Conservation (phyloP, 2,888 invertebrate species). For the Poecilus cupreus region DNA sequence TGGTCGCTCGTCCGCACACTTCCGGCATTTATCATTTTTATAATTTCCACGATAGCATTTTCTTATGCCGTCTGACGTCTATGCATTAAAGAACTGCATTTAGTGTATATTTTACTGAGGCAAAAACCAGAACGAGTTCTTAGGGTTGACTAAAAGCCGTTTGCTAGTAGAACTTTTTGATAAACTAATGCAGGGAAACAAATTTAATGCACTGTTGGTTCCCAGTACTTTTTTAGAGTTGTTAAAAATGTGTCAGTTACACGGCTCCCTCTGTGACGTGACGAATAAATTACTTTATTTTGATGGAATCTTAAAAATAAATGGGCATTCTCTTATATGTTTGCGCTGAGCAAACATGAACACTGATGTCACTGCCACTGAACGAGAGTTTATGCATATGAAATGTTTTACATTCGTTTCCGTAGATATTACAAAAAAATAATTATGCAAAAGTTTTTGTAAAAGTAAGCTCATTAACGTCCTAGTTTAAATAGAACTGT, state of each 20-base stretch:
- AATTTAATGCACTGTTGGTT: conserved; percentile 49
- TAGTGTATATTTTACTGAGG: conserved; percentile 52
- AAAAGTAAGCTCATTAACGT: background rate
- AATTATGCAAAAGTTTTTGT: background rate
- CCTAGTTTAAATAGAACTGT: background rate
- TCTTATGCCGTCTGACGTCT: conserved; percentile 53
- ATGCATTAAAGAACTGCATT: conserved; percentile 57
- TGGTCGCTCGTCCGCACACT: conserved; percentile 39
- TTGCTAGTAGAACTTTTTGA: conserved; percentile 5
- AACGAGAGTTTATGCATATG: no score
- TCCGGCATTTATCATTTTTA: conserved; percentile 57
- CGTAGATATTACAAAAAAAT: no score
- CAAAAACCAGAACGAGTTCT: conserved; percentile 41
- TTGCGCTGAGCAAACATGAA: background rate
- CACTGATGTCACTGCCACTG: no score
- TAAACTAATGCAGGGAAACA: conserved; percentile 49
- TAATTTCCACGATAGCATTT: conserved; percentile 55
- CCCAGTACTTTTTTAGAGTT: conserved; percentile 37
- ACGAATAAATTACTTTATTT: conserved; percentile 42
- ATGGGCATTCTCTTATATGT: background rate
- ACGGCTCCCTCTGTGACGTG: conserved; percentile 3
- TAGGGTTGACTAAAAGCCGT: conserved; percentile 4
- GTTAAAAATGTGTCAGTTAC: conserved; percentile 50
- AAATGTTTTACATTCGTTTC: no score
- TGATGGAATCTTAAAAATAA: conserved; percentile 25